Conservation (phyloP, 2,113 vertebrate genomes). For the Picathartes gymnocephalus region DNA sequence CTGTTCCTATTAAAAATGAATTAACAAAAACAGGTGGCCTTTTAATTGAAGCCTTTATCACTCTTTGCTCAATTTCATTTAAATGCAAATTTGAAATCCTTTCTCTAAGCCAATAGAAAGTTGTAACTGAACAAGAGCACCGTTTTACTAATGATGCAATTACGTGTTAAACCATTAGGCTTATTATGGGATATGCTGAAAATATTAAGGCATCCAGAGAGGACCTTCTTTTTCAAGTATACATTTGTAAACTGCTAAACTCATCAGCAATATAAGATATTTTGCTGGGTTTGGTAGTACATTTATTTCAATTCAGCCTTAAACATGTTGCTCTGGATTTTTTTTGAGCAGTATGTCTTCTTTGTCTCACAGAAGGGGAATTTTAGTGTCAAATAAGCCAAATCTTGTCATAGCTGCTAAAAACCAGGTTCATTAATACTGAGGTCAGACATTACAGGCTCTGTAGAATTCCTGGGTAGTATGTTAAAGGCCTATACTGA, state of each 20-base stretch:
- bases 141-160: conserved; percentile 51
- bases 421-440: not conserved
- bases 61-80: conserved; percentile 69
- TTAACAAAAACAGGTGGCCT: conserved; percentile 69
- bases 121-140: conserved; percentile 43
- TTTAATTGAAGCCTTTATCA: conserved; percentile 77
- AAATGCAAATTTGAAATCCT: conserved; percentile 76
- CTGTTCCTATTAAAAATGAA: conserved; percentile 76
- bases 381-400: not conserved
- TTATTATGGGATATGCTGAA: not conserved
- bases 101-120: conserved; percentile 70
- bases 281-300: not conserved
- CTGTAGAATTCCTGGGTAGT: not conserved
- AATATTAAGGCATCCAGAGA: not conserved
- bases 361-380: not conserved
- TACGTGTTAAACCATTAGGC: conserved; percentile 12
- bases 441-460: not conserved
- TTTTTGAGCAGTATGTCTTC: not conserved
- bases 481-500: not conserved
- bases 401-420: not conserved
- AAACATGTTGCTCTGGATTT: not conserved
- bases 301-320: not conserved
- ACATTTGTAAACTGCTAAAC: not conserved
- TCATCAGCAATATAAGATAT: not conserved
- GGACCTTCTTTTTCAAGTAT: not conserved